Base-by-base conservation (phyloP, 2,113 vertebrate species). In the Apteryx owenii region DNA sequence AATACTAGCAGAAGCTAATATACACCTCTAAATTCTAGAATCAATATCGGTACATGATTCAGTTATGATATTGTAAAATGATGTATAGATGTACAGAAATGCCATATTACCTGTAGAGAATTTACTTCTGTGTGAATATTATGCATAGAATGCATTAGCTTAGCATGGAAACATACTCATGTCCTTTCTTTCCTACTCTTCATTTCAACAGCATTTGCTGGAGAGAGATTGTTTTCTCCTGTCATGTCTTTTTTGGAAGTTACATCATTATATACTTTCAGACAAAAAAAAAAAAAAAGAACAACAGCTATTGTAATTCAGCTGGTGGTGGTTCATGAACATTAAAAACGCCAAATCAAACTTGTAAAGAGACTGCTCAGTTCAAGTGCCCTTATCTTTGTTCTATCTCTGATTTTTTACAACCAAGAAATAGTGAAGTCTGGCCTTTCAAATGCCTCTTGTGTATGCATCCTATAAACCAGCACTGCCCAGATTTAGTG, bases 341-440 rank as follows among this genome's bases (percentile, higher is more conserved):
- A 77, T 69, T 95, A 86, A 95, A 97, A 96, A 93, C 96, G 90
- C 36, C 73, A 97, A 94, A 92, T 89, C 61, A 89, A 90, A 88
- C 14, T 21, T 0, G 0, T 58, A 93, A 81, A 61, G 68, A 85
- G 88, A 84, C 31, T 71, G 31, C 19, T 96, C 72, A 54, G 68
- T 79, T 88, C 53, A 50, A 68, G 62, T 31, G 28, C 54, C 54
- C 69, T 95, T 90, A 87, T 89, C 68, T 86, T 90, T 89, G 25
- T 61, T 89, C 93, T 8, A 2, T 76, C 61, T 84, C 78, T 62
- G 53, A 80, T 79, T 93, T 95, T 38, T 94, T 84, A 86, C 38
- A 81, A 69, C 51, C 42, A 75, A 61, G 83, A 51, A 71, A 19
- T 18, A 58, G n/a, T 51, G 70, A 87, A 87, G 65, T n/a, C 38